Evolutionary conservation across 2,888 invertebrate species (phyloP).

Genomic region (Drosophila siamana): DNA sequence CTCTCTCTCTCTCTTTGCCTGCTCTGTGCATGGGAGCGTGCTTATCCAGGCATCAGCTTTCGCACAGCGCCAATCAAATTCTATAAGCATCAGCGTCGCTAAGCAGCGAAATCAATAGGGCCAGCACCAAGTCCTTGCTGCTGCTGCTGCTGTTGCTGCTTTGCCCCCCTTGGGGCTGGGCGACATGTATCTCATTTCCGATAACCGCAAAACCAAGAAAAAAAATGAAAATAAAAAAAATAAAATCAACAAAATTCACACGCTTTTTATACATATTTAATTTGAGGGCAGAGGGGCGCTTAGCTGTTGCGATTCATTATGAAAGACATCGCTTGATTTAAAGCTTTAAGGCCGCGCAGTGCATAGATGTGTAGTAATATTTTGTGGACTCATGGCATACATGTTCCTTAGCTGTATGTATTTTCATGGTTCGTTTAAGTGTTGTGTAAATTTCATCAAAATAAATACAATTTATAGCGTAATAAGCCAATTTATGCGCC

Average conservation of each 20-base stretch:
- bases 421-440: conserved; percentile 37
- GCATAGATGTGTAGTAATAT: conserved; percentile 16
- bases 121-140: conserved; percentile 29
- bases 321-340: conserved; percentile 46
- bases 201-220: conserved; percentile 43
- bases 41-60: conserved; percentile 70
- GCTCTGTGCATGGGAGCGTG: conserved; percentile 64
- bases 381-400: neutral
- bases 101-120: conserved; percentile 64
- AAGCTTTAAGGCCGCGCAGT: conserved; percentile 44
- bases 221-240: neutral
- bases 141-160: neutral
- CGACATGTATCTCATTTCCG: conserved; percentile 56
- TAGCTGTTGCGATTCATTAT: conserved; percentile 69
- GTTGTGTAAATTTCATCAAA: conserved; percentile 79
- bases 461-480: conserved; percentile 82
- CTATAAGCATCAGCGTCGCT: conserved; percentile 77
- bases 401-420: neutral
- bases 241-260: conserved; percentile 40
- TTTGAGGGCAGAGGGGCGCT: conserved; percentile 51
- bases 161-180: neutral
- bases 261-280: conserved; percentile 68
- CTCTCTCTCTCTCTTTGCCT: too few species aligned
- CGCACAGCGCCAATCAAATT: conserved; percentile 68
- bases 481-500: conserved; percentile 80